Percentiles rank a stretch among this genome's conserved stretches.
Evolutionary conservation across 2,113 vertebrate genomes (phyloP).

Genomic region (Mirounga angustirostris): DNA sequence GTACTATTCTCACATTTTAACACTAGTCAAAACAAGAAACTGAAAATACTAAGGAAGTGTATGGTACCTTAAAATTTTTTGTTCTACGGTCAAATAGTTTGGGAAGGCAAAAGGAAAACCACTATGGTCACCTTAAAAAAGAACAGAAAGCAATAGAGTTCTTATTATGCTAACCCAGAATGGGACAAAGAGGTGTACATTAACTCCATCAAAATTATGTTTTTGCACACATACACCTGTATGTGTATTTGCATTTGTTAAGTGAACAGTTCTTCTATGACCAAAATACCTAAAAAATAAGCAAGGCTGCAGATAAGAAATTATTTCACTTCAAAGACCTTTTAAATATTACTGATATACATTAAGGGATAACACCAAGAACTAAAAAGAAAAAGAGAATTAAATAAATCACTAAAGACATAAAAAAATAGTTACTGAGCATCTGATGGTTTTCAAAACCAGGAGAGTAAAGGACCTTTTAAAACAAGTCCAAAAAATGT

Average conservation of each 20-base stretch:
- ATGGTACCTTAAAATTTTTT: background rate
- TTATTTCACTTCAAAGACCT: background rate
- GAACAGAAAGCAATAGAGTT: background rate
- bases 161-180: background rate
- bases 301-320: background rate
- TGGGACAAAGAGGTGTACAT: background rate
- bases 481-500: background rate
- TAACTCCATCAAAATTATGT: background rate
- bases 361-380: background rate
- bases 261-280: background rate
- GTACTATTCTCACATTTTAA: background rate
- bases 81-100: background rate
- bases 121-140: background rate
- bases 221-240: background rate
- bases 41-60: background rate
- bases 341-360: background rate
- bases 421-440: slow-evolving; percentile 54
- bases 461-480: background rate
- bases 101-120: background rate
- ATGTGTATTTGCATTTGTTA: background rate
- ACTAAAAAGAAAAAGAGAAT: background rate
- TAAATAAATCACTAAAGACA: slow-evolving; percentile 1
- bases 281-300: background rate
- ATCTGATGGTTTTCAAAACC: slow-evolving; percentile 30
- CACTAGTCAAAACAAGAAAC: background rate